Percentiles rank a stretch among this genome's conserved stretches.
Conservation (phyloP, 2,113 vertebrate genomes). For the Nothoprocta pentlandii region DNA sequence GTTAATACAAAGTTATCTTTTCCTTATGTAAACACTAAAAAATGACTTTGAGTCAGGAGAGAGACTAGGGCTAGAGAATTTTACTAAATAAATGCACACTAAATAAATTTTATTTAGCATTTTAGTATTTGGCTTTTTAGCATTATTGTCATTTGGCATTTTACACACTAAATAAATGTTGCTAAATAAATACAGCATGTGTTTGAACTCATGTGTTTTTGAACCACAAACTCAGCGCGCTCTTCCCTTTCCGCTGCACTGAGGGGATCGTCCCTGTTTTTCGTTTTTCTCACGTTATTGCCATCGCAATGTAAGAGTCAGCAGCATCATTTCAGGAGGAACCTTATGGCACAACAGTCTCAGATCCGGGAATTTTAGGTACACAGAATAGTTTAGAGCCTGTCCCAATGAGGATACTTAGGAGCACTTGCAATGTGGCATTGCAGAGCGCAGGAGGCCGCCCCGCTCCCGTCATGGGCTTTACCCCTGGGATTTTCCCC, state of each 20-base stretch:
- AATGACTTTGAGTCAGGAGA: neutral
- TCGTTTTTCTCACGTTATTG: neutral
- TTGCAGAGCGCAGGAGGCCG: neutral
- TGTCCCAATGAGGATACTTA: neutral
- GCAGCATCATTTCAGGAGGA: neutral
- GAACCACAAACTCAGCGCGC: neutral
- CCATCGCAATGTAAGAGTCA: neutral
- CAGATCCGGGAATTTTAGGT: neutral
- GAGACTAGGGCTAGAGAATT: neutral
- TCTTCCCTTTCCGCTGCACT: neutral
- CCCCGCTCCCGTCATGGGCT: neutral
- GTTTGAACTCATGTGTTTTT: neutral
- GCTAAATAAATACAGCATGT: neutral
- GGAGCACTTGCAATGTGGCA: neutral
- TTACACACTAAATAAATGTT: neutral
- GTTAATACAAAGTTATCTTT: neutral
- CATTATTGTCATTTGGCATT: too few species aligned
- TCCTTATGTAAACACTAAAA: neutral
- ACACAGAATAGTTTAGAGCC: neutral
- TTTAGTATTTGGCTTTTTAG: too few species aligned
- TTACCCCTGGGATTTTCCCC: neutral
- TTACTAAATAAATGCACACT: neutral
- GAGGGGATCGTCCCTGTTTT: neutral
- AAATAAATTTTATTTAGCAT: too few species aligned
- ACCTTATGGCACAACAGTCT: neutral